A percentile compares a stretch with the other conserved stretches of the same genome.
phyloP scores from a whole-genome alignment of 2,888 invertebrate species.

The Patella caerulea region DNA sequence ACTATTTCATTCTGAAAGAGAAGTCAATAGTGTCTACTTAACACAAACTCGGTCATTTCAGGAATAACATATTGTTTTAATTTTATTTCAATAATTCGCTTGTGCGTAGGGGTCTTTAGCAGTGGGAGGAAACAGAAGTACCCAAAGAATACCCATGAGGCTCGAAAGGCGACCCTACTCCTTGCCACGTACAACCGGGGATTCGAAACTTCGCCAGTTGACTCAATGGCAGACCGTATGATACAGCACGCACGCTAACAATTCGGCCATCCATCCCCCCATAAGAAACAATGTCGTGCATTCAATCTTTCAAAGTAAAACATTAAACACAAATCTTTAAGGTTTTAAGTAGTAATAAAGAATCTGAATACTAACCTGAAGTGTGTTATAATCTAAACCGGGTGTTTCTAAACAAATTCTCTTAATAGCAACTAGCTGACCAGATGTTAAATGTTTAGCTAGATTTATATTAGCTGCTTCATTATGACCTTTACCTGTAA shows the following conservation, averaged over 20 bases:
- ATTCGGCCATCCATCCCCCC: too few relatives aligned
- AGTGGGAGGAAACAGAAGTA: too few relatives aligned
- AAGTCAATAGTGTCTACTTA: not conserved
- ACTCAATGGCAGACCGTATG: too few relatives aligned
- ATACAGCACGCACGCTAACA: too few relatives aligned
- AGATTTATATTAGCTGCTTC: conserved; percentile 60
- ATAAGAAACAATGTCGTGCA: not conserved
- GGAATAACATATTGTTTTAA: too few relatives aligned
- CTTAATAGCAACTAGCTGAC: conserved; percentile 58
- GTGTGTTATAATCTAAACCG: conserved; percentile 49
- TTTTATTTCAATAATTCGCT: too few relatives aligned
- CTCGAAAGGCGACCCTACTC: too few relatives aligned
- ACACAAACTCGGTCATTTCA: too few relatives aligned
- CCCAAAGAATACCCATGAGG: too few relatives aligned
- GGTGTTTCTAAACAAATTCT: conserved; percentile 59
- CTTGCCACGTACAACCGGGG: too few relatives aligned
- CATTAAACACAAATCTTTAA: not conserved
- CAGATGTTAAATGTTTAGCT: conserved; percentile 58
- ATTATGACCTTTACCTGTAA: conserved; percentile 62
- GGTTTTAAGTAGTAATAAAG: not conserved
- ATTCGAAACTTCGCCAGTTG: too few relatives aligned
- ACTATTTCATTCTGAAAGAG: conserved; percentile 82
- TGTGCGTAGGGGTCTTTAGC: too few relatives aligned
- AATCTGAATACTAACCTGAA: conserved; percentile 51
- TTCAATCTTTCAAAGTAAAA: not conserved